Conservation (phyloP, 2,113 vertebrate species). For the Pipra filicauda region DNA sequence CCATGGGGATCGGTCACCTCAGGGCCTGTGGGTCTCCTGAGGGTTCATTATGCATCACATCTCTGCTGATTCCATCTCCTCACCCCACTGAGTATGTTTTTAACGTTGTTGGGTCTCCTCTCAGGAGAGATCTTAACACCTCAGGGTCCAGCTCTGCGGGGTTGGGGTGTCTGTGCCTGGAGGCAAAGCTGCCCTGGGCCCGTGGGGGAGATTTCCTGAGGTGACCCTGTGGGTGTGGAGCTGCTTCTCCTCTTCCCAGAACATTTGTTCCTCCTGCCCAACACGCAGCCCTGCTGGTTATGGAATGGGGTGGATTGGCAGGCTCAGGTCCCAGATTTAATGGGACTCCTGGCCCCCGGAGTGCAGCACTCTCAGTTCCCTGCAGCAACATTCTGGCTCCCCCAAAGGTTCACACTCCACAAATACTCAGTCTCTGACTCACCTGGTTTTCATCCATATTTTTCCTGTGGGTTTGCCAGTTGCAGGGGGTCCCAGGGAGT, state of each 20-base stretch:
- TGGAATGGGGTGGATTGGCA: neutral
- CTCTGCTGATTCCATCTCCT: neutral
- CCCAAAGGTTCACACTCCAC: neutral
- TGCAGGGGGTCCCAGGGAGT: neutral
- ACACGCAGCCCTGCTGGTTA: neutral
- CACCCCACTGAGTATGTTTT: neutral
- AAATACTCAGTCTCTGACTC: neutral
- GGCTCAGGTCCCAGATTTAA: neutral
- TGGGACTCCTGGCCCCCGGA: neutral
- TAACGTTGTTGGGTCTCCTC: neutral
- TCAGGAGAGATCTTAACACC: neutral
- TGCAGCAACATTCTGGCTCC: neutral
- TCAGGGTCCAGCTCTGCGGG: neutral
- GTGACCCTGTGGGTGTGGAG: neutral
- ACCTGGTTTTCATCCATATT: neutral
- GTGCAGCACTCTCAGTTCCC: neutral
- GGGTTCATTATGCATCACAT: neutral
- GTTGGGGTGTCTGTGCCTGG: neutral
- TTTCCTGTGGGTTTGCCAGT: neutral
- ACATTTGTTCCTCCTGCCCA: neutral
- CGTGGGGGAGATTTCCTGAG: accelerated
- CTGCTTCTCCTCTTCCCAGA: neutral
- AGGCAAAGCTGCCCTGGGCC: neutral
- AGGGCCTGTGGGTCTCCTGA: neutral
- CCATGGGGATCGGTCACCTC: no score